phyloP scores from a whole-genome alignment of 2,113 vertebrate species.

The Peromyscus polionotus region DNA sequence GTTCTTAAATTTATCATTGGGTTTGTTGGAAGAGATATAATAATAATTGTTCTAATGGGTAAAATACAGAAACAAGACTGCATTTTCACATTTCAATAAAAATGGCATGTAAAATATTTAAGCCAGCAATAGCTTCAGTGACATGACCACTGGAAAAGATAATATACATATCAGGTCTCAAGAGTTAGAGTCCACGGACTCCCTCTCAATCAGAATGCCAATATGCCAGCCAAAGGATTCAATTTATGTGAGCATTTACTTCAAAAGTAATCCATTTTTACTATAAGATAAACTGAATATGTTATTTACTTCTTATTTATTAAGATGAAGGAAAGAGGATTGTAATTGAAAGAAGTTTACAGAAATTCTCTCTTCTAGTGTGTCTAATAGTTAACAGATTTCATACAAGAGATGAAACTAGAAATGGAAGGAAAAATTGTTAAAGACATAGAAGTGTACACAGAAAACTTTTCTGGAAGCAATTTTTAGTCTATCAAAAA shows the following conservation, averaged over 20 bases:
- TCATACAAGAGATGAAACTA: not conserved
- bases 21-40: not conserved
- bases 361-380: not conserved
- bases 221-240: not conserved
- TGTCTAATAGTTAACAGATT: not conserved
- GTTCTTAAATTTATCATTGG: not conserved
- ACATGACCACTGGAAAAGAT: not conserved
- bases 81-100: conserved; percentile 22
- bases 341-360: not conserved
- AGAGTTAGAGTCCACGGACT: not conserved
- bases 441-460: not conserved
- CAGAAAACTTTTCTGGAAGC: not conserved
- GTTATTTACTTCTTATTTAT: not conserved
- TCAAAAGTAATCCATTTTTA: not conserved
- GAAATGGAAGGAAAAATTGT: not conserved
- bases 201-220: not conserved
- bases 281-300: not conserved
- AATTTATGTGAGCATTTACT: not conserved
- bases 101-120: not conserved
- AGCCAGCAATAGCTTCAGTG: not conserved
- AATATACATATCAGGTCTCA: not conserved
- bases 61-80: not conserved
- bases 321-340: not conserved
- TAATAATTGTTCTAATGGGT: not conserved
- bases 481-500: not conserved